Conservation (phyloP, 2,888 invertebrate species). For the Oligia latruncula region DNA sequence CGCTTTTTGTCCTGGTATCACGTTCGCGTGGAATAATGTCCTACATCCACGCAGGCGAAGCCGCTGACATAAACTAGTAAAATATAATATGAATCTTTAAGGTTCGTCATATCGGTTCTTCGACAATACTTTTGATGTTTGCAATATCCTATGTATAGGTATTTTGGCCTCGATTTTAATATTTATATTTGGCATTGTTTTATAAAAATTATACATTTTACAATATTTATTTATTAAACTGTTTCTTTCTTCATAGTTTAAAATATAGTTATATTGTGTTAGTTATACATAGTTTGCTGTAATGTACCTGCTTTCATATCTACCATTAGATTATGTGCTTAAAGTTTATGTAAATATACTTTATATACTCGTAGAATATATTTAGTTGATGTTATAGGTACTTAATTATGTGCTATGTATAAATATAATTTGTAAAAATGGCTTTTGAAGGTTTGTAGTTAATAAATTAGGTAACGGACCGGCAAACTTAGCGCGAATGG, state of each 20-base stretch:
- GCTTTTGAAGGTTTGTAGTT: constrained; percentile 9
- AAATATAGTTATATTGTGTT: constrained; percentile 7
- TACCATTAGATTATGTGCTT: constrained; percentile 30
- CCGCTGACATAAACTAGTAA: not conserved
- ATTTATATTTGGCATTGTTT: not conserved
- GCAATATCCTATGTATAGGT: not conserved
- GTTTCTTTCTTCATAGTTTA: not conserved
- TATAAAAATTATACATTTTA: not conserved
- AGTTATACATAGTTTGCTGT: constrained; percentile 21
- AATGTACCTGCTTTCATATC: constrained; percentile 33
- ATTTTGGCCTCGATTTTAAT: not conserved
- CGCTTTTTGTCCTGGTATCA: not conserved
- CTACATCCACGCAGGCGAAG: not conserved
- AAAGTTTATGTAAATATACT: constrained; percentile 44
- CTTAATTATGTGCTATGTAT: constrained; percentile 30
- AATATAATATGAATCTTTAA: not conserved
- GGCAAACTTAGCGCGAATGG: too few relatives aligned
- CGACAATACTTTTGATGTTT: constrained; percentile 1
- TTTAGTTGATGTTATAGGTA: constrained; percentile 30
- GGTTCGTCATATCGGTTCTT: not conserved
- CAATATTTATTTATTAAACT: not conserved
- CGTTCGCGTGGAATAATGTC: too few relatives aligned
- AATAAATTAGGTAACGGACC: constrained; percentile 7
- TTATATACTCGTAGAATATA: constrained; percentile 28
- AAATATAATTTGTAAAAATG: constrained; percentile 33